phyloP scores from a whole-genome alignment of 2,113 vertebrate species.

The Lagopus leucura region DNA sequence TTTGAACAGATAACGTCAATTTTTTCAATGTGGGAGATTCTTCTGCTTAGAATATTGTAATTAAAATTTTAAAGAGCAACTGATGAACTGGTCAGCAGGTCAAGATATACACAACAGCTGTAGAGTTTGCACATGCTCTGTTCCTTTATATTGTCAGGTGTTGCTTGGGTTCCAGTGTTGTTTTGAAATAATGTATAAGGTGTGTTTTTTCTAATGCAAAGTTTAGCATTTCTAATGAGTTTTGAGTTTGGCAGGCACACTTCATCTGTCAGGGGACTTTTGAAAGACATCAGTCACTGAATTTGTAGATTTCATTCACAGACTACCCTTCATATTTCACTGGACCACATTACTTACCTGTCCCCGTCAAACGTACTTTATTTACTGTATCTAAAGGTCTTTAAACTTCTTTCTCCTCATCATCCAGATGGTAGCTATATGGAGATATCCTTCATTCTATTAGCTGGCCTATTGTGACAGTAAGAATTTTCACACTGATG shows the following conservation, averaged over 20 bases:
- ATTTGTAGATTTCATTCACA: background rate
- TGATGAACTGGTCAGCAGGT: background rate
- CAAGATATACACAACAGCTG: background rate
- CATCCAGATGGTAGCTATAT: background rate
- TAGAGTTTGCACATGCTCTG: background rate
- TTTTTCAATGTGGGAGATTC: background rate
- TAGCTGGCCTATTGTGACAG: background rate
- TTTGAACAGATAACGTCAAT: background rate
- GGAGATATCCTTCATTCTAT: background rate
- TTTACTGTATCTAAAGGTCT: background rate
- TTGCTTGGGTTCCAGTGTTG: background rate
- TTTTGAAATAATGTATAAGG: background rate
- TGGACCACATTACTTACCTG: background rate
- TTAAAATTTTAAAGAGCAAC: background rate
- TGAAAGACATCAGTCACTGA: background rate
- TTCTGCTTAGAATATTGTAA: fast-evolving
- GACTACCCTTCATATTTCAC: background rate
- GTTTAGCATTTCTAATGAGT: background rate
- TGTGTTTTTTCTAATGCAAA: background rate
- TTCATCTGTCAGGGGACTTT: background rate
- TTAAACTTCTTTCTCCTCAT: background rate
- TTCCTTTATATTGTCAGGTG: background rate
- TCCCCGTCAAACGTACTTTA: background rate
- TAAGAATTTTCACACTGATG: background rate
- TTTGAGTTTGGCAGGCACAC: background rate